These are phyloP conservation scores for Oryctes rhinoceros DNA, from an alignment of 1,140 invertebrate species.

Conservation along the genomic window DNA sequence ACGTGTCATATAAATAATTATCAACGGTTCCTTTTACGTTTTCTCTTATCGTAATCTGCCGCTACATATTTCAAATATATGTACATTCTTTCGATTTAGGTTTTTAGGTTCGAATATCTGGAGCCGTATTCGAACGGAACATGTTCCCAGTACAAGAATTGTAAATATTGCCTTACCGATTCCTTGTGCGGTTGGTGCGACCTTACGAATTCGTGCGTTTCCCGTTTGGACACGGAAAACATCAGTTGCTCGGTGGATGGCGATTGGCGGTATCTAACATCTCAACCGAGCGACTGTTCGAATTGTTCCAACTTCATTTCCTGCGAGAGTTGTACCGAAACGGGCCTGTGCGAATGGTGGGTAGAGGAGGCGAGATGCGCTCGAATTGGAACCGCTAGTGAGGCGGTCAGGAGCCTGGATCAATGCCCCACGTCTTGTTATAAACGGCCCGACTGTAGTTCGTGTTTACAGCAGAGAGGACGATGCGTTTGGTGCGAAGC, in stretches of 20 bases:
- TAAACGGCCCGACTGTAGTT: constrained; percentile 76
- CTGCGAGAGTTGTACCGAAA: constrained; percentile 78
- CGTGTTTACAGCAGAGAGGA: constrained; percentile 84
- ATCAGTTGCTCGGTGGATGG: constrained; percentile 65
- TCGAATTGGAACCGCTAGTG: constrained; percentile 74
- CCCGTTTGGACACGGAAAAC: constrained; percentile 71
- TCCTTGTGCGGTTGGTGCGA: constrained; percentile 92
- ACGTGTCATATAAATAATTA: too few species aligned
- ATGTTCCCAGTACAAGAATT: constrained; percentile 84
- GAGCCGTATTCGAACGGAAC: constrained; percentile 84
- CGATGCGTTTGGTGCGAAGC: constrained; percentile 96
- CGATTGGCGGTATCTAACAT: constrained; percentile 81
- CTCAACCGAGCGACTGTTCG: constrained; percentile 81
- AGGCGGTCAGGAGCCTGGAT: constrained; percentile 69
- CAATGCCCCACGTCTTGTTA: constrained; percentile 81
- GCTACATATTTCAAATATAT: too few species aligned
- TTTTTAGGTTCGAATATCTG: constrained; percentile 88
- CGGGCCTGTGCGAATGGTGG: constrained; percentile 85
- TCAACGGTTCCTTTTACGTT: too few species aligned
- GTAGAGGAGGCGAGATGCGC: constrained; percentile 84
- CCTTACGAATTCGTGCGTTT: constrained; percentile 70
- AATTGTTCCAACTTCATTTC: constrained; percentile 90
- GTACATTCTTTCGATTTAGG: constrained; percentile 59
- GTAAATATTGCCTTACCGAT: constrained; percentile 88
- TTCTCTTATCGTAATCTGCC: too few species aligned